Evolutionary conservation across 2,797 vertebrate genomes (phyloP), one percentile per base, ranked within the genome.

Genomic region (Gila robusta): DNA sequence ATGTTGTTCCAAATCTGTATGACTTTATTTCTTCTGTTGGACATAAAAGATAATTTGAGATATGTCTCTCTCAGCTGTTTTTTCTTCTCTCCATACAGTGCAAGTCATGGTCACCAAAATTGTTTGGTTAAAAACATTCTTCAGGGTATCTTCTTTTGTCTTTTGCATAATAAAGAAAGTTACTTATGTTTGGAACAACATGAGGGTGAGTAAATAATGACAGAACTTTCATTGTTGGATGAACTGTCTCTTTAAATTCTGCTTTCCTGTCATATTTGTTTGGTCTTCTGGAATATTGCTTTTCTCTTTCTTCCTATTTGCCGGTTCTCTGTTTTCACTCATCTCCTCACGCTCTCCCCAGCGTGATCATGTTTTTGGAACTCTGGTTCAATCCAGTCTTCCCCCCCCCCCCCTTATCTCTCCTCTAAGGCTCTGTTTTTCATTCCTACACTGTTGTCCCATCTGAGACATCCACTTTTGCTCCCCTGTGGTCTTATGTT

Each of bases 331-430:
- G 62, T 79, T 76, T 82, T 83, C 79, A 79, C 70, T 62, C 64
- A 23, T 79, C 56, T 52, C 76, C 82, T 77, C 80, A 56, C n/a
- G 78, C 35, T 81, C 66, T 79, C 32, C 79, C 73, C 80, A 82
- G 82, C 76, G 67, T 83, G 87, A 87, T 86, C 82, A 79, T 90
- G 87, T 89, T 90, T 89, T 88, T 86, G 79, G 35, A 81, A 88
- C 81, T 83, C 89, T 86, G 82, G 86, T 77, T 91, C 23, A 88
- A 87, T 90, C 90, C 86, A 87, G 88, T 89, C 89, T 79, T 44
- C 19, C 35, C 86, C 87, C 82, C 83, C 81, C 26, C 73, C 44
- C n/a, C 6, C 7, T 28, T 52, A 44, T n/a, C 70, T 47, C 70
- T 78, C 35, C 59, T 74, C 69, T 28, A 28, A 72, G 17, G 1